Evolutionary conservation across 2,797 vertebrate genomes (phyloP).

Genomic region (Gallinago stenura): DNA sequence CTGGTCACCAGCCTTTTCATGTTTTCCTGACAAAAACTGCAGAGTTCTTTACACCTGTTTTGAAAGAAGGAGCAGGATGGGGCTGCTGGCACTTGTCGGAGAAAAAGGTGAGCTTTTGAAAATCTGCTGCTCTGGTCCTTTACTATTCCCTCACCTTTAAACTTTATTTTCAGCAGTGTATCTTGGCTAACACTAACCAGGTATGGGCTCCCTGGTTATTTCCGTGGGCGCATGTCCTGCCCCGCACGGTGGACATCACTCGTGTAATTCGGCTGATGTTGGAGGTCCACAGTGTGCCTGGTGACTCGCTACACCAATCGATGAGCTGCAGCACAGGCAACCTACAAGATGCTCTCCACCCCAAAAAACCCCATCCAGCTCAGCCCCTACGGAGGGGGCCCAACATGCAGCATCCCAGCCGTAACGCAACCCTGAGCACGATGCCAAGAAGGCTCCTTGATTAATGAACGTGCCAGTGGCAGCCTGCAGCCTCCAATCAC

Average conservation of each 20-base stretch:
- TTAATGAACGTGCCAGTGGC: background rate
- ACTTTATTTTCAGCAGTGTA: background rate
- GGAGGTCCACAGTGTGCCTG: background rate
- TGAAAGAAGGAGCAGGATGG: background rate
- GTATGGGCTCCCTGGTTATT: background rate
- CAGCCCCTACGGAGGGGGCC: background rate
- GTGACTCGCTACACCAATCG: background rate
- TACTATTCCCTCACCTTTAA: background rate
- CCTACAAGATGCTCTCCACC: background rate
- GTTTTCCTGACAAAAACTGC: background rate
- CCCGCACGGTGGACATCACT: background rate
- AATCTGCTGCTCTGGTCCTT: background rate
- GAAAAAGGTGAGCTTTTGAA: background rate
- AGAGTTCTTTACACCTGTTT: background rate
- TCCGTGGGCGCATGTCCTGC: rapidly evolving
- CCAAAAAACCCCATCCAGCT: background rate
- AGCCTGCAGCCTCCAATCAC: background rate
- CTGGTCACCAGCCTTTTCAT: background rate
- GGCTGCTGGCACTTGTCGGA: background rate
- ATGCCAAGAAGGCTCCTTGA: background rate
- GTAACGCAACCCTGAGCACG: background rate
- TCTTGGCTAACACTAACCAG: background rate
- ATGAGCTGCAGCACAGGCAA: background rate
- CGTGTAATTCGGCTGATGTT: background rate
- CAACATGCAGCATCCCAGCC: rapidly evolving